phyloP scores from a whole-genome alignment of 2,797 vertebrate genomes.

The Peromyscus attwateri region DNA sequence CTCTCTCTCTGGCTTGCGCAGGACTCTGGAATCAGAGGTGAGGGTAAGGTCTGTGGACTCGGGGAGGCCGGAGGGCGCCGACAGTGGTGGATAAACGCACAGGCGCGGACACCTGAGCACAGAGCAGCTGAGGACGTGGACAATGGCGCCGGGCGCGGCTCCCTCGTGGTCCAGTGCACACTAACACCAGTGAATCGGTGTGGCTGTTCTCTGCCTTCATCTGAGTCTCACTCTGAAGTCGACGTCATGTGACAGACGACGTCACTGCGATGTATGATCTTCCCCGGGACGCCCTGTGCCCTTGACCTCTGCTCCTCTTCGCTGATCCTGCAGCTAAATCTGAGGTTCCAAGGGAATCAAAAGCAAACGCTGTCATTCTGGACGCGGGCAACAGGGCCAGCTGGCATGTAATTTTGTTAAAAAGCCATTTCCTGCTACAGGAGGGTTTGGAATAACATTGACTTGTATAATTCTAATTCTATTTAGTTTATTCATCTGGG shows the following conservation, averaged over 20 bases:
- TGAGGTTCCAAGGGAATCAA: conserved; percentile 76
- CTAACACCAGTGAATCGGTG: background rate
- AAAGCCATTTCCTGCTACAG: conserved; percentile 89
- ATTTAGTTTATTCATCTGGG: conserved; percentile 86
- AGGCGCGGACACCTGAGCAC: too few species aligned
- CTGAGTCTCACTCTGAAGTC: background rate
- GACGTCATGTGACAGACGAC: background rate
- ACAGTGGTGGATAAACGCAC: background rate
- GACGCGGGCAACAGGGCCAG: conserved; percentile 84
- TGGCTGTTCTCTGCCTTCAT: background rate
- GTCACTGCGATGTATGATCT: too few species aligned
- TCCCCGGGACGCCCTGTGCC: background rate
- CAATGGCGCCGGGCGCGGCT: too few species aligned
- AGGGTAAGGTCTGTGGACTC: too few species aligned
- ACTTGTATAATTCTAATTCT: conserved; percentile 86
- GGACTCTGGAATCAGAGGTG: background rate
- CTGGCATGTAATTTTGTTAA: conserved; percentile 89
- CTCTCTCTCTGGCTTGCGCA: too few species aligned
- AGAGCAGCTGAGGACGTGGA: background rate
- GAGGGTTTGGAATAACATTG: conserved; percentile 88
- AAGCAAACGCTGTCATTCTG: conserved; percentile 83
- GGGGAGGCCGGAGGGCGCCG: too few species aligned
- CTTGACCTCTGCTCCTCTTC: conserved; percentile 24
- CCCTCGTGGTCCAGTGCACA: background rate
- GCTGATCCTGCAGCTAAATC: conserved; percentile 71